phyloP scores from a whole-genome alignment of 2,113 vertebrate genomes.

The Zosterops borbonicus region DNA sequence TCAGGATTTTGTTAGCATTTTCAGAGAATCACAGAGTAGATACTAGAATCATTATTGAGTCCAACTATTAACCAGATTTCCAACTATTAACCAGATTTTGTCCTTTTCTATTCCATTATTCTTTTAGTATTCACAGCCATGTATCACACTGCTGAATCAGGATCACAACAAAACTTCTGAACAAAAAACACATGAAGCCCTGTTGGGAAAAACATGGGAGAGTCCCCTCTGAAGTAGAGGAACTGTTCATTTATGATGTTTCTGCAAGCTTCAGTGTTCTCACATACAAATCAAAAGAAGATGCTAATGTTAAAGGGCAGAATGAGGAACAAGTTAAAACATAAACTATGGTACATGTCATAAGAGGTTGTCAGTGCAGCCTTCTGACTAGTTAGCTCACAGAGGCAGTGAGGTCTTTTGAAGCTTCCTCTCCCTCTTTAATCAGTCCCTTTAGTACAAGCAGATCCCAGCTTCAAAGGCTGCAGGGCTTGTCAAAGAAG shows the following conservation, averaged over 20 bases:
- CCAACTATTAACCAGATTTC: not conserved
- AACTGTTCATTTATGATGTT: not conserved
- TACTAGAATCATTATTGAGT: not conserved
- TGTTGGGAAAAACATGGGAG: rapidly evolving
- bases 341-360: not conserved
- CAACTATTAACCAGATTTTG: not conserved
- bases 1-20: not conserved
- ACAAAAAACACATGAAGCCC: not conserved
- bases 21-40: not conserved
- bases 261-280: not conserved
- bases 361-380: not conserved
- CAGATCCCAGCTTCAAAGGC: slow-evolving; percentile 33
- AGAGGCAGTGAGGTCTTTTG: slow-evolving; percentile 27
- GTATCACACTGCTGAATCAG: not conserved
- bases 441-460: slow-evolving; percentile 32
- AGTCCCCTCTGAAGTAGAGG: not conserved
- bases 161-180: not conserved
- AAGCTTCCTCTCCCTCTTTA: slow-evolving; percentile 22
- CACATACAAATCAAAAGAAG: not conserved
- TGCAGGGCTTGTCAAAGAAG: not conserved
- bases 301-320: not conserved
- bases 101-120: not conserved
- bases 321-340: slow-evolving; percentile 9
- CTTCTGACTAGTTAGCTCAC: not conserved
- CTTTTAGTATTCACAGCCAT: not conserved